phyloP scores from a whole-genome alignment of 2,888 invertebrate genomes.

The Hylaea fasciaria region DNA sequence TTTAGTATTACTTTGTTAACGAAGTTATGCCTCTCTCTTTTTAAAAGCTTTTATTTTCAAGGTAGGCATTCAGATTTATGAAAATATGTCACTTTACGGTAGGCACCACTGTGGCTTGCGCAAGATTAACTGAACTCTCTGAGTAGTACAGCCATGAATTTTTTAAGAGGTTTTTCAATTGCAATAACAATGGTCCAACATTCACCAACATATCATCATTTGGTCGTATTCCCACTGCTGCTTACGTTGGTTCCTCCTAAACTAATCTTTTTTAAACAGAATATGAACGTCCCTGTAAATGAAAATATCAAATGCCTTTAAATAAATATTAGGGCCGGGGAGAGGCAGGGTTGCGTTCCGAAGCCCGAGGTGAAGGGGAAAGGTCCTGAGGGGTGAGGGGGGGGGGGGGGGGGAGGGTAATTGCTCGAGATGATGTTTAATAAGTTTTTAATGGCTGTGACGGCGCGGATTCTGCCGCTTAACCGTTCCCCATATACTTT shows the following conservation, averaged over 20 bases:
- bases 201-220: too few relatives aligned
- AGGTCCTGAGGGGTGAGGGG: constrained; percentile 20
- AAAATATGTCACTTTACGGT: too few relatives aligned
- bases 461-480: constrained; percentile 71
- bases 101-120: too few relatives aligned
- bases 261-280: not conserved
- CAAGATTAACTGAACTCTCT: too few relatives aligned
- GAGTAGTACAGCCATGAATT: too few relatives aligned
- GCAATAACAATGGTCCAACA: too few relatives aligned
- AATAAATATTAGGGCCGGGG: constrained; percentile 17
- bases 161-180: too few relatives aligned
- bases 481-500: constrained; percentile 65
- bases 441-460: constrained; percentile 87
- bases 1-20: too few relatives aligned
- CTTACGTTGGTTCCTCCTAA: not conserved
- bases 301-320: constrained; percentile 3
- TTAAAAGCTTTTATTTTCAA: too few relatives aligned
- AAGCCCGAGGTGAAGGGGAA: constrained; percentile 30
- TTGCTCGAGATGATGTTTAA: constrained; percentile 88
- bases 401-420: constrained; percentile 68
- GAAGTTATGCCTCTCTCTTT: too few relatives aligned
- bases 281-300: not conserved
- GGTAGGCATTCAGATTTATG: too few relatives aligned
- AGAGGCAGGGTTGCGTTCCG: constrained; percentile 13
- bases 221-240: too few relatives aligned